Evolutionary conservation across 2,888 invertebrate species (phyloP).

Genomic region (Epinotia demarniana): DNA sequence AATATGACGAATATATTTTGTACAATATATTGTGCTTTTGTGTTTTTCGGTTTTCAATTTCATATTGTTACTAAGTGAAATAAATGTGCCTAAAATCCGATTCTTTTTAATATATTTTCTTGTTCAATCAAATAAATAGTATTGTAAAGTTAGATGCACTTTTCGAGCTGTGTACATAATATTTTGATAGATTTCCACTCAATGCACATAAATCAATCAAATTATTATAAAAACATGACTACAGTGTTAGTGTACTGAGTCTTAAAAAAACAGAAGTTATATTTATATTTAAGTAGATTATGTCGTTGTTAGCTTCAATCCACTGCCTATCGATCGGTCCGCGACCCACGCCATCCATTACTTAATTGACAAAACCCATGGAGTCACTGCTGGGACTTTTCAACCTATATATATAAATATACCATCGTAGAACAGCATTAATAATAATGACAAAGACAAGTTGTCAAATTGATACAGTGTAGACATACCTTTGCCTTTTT

Average conservation of each 20-base stretch:
- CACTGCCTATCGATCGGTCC: slow-evolving; percentile 52
- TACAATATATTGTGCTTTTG: no score
- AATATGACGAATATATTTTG: no score
- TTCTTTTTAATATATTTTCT: background rate
- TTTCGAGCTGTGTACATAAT: no score
- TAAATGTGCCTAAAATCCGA: background rate
- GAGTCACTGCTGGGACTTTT: slow-evolving; percentile 46
- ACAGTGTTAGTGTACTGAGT: background rate
- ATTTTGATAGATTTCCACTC: no score
- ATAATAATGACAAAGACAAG: slow-evolving; percentile 27
- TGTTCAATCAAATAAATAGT: background rate
- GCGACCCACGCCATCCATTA: slow-evolving; percentile 56
- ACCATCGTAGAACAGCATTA: slow-evolving; percentile 20
- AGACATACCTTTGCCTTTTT: slow-evolving; percentile 60
- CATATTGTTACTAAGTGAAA: background rate
- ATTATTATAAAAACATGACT: background rate
- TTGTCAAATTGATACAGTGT: slow-evolving; percentile 30
- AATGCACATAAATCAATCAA: background rate
- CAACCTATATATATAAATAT: slow-evolving; percentile 13
- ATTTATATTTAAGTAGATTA: slow-evolving; percentile 11
- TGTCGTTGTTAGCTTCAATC: slow-evolving; percentile 15
- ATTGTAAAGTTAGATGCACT: background rate
- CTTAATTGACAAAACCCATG: slow-evolving; percentile 61
- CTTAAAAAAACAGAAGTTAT: background rate
- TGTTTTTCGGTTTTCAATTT: no score